Conservation (phyloP, 2,888 invertebrate genomes). For the Proisotoma minuta region DNA sequence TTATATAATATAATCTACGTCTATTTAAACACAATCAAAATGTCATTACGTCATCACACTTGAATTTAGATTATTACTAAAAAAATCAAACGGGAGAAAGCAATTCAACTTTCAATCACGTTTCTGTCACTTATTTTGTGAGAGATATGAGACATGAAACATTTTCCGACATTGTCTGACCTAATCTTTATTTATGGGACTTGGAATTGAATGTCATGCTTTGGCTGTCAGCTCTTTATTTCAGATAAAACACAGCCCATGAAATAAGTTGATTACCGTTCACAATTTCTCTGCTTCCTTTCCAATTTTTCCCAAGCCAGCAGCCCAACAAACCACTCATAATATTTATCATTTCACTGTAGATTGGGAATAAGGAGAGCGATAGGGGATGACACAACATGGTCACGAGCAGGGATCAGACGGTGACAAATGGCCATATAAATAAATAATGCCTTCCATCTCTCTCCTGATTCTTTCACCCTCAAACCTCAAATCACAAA, state of each 20-base stretch:
- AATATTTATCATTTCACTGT: background rate
- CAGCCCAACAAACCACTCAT: background rate
- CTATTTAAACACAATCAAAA: no score
- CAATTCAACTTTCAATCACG: slow-evolving; percentile 9
- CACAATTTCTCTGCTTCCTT: background rate
- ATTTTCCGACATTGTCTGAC: background rate
- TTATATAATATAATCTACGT: no score
- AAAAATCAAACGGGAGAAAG: background rate
- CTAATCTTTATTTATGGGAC: slow-evolving; percentile 18
- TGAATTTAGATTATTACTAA: no score
- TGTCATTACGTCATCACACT: no score
- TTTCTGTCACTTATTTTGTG: slow-evolving; percentile 15
- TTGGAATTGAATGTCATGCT: slow-evolving; percentile 18
- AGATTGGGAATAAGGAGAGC: no score
- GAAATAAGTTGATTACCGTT: no score
- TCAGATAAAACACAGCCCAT: slow-evolving; percentile 1
- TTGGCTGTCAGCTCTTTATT: slow-evolving; percentile 14
- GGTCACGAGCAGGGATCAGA: slow-evolving; percentile 1
- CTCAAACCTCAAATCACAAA: no score
- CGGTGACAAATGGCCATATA: slow-evolving; percentile 17
- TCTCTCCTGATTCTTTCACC: slow-evolving; percentile 1
- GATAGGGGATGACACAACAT: background rate
- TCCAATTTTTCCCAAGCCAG: background rate
- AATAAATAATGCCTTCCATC: slow-evolving; percentile 13
- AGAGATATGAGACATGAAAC: background rate